Evolutionary conservation across 2,113 vertebrate species (phyloP), one percentile per base, ranked within the genome.

Genomic region (Scophthalmus maximus): DNA sequence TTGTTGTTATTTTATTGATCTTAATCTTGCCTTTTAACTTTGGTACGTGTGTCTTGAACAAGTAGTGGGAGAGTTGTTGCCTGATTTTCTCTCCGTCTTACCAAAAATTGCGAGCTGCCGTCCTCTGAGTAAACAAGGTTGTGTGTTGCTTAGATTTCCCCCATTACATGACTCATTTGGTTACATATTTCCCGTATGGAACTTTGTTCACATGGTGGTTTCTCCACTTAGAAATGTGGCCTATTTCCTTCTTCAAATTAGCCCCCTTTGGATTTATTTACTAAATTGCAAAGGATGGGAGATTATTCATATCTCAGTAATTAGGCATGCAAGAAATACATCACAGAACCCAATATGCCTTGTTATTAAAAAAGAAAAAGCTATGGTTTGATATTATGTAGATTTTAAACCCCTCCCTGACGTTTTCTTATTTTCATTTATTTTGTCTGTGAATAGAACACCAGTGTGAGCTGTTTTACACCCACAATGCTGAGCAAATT

Each of bases 221-320:
- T 85, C 87, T 85, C 34, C 80, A 78, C 84, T 70, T 74, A 89
- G 82, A 86, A 89, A 92, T 84, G 85, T 89, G 87, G 85, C 87
- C 89, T 91, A 89, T 91, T 93, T 93, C 86, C 76, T 81, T 52
- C 88, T 87, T 93, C 79, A 94, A 92, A 93, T 92, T 79, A 92
- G 92, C 80, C 88, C 92, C 88, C 84, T 32, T 12, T 73, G 77
- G 92, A 83, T 89, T 91, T 91, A 90, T 91, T 89, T 87, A 87
- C 82, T 88, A 92, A 92, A 91, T 89, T 89, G 91, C 89, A 89
- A 89, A 92, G 88, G 85, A 91, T 81, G 79, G 79, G 82, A 91
- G 76, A 89, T 87, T 91, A 87, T 89, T 92, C 73, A 83, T 79
- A 91, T 92, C 83, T 85, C 79, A 81, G 86, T 91, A 93, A 92